Evolutionary conservation across 2,113 vertebrate genomes (phyloP), one percentile per base, ranked within the genome.

Genomic region (Cottus gobio): DNA sequence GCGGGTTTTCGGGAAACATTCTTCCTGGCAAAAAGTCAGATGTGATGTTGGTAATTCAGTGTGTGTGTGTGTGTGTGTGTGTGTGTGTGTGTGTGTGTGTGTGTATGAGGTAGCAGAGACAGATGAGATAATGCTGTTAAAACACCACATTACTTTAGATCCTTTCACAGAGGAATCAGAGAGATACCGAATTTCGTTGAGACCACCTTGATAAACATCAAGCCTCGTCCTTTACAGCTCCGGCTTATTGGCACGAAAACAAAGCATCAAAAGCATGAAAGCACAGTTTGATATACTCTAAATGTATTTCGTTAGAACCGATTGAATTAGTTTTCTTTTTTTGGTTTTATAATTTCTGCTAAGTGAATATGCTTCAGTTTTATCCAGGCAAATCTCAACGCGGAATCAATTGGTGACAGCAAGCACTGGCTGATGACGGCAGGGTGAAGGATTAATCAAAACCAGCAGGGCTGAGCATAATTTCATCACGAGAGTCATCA

Each of bases 331-430:
- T 72, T 82, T 54, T 4, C 9, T 50, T 26, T 28, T 57, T 81
- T 58, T 58, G 3, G 2, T 18, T 48, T 20, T 48, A 82, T 81
- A 2, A 74, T 80, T 71, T 71, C 42, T 66, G 13, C 62, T 50
- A 79, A 85, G 78, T 74, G 10, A 90, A 78, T 71, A 54, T 5
- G 60, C 56, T 48, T 71, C n/a, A 63, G 71, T 80, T 84, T 85
- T 56, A 86, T 90, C 73, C 57, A 73, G 52, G 68, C 36, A 28
- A 82, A 90, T 89, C 39, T 85, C 54, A 46, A 39, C 61, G 67
- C 57, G 42, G 76, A 86, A 92, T 92, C 83, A 88, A 87, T 90
- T 89, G 77, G 80, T 62, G 82, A 92, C 34, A 85, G 90, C 46
- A 66, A 79, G 71, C 36, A 36, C 20, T 71, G 58, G 63, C 42